phyloP scores from a whole-genome alignment of 2,888 invertebrate genomes.

The Asteroscopus sphinx region DNA sequence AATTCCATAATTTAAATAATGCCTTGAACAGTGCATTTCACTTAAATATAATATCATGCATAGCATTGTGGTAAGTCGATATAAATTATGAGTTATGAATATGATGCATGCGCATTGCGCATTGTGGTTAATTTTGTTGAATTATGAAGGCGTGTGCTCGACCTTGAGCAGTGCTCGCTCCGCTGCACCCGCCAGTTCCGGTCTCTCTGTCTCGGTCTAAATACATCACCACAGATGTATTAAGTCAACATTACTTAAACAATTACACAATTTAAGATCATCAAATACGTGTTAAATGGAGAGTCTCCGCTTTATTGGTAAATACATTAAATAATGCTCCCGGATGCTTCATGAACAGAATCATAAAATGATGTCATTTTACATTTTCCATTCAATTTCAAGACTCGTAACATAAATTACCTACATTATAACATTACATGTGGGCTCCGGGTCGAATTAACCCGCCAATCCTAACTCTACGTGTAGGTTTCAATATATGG shows the following conservation, averaged over 20 bases:
- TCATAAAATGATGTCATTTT: conserved; percentile 42
- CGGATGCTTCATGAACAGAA: conserved; percentile 20
- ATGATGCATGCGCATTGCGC: conserved; percentile 56
- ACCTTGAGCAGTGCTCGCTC: conserved; percentile 79
- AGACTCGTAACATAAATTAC: conserved; percentile 3
- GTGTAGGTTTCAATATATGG: neutral
- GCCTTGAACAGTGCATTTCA: conserved; percentile 10
- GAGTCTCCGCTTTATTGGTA: conserved; percentile 15
- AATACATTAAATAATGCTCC: conserved; percentile 22
- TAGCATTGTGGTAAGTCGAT: conserved; percentile 20
- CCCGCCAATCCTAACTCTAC: no score
- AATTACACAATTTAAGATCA: conserved; percentile 53
- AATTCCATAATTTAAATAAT: conserved; percentile 12
- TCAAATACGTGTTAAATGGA: conserved; percentile 19
- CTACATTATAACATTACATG: neutral
- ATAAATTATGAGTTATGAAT: conserved; percentile 36
- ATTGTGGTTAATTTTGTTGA: conserved; percentile 65
- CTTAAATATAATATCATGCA: conserved; percentile 18
- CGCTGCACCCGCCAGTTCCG: conserved; percentile 80
- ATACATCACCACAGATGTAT: conserved; percentile 74
- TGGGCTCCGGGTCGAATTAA: neutral
- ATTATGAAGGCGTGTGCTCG: conserved; percentile 72
- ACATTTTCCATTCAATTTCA: conserved; percentile 28
- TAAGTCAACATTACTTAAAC: conserved; percentile 67
- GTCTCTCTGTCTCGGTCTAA: conserved; percentile 77